A percentile compares a stretch with the other conserved stretches of the same genome.
Conservation (phyloP, 2,113 vertebrate genomes). For the Istiophorus platypterus region DNA sequence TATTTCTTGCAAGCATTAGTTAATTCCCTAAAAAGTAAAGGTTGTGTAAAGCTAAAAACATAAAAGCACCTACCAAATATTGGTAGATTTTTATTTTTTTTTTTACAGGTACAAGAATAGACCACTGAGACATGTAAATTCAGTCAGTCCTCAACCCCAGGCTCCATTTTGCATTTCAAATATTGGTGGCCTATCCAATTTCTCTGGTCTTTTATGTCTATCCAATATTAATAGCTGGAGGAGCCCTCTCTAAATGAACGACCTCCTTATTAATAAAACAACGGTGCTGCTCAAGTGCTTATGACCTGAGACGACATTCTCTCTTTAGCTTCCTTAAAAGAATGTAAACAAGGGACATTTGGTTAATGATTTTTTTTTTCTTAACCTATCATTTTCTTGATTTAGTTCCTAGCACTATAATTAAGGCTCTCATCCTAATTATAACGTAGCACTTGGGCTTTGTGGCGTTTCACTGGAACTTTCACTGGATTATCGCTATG, state of each 20-base stretch:
- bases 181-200: slow-evolving; percentile 55
- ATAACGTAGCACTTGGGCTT: neutral
- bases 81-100: neutral
- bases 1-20: neutral
- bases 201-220: slow-evolving; percentile 59
- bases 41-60: too few species aligned
- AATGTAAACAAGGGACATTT: slow-evolving; percentile 20
- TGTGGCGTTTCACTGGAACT: neutral
- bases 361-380: slow-evolving; percentile 29
- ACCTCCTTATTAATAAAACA: slow-evolving; percentile 61
- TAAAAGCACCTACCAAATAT: neutral
- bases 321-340: slow-evolving; percentile 19
- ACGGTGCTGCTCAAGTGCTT: slow-evolving; percentile 1
- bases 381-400: neutral
- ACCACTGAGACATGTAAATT: slow-evolving; percentile 8
- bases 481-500: neutral
- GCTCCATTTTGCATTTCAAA: slow-evolving; percentile 50
- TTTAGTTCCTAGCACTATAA: neutral
- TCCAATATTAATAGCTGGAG: slow-evolving; percentile 62
- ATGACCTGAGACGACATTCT: slow-evolving; percentile 9
- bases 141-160: slow-evolving; percentile 29
- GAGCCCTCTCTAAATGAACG: slow-evolving; percentile 47
- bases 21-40: neutral
- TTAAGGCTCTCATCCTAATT: slow-evolving; percentile 1
- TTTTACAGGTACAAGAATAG: too few species aligned